Conservation (phyloP, 1,140 invertebrate genomes). For the Hylaeus volcanicus region DNA sequence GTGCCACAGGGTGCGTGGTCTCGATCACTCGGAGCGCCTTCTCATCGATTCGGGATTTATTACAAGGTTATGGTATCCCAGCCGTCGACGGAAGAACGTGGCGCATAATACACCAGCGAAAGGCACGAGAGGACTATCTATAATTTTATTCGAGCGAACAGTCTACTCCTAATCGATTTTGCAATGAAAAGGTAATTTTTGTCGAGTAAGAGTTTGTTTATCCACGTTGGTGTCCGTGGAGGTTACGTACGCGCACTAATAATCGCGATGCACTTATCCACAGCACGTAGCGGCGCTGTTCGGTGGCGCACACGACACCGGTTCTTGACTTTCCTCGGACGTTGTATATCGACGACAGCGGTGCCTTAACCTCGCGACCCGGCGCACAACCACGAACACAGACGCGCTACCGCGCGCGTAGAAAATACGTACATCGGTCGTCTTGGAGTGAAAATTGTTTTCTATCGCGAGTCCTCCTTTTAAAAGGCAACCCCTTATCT, state of each 20-base stretch:
- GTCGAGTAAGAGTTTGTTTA: background rate
- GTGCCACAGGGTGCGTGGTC: conserved; percentile 15
- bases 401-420: background rate
- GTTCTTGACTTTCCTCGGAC: conserved; percentile 57
- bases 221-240: conserved; percentile 3
- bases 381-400: conserved; percentile 33
- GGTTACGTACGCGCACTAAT: conserved; percentile 43
- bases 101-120: background rate
- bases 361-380: conserved; percentile 60
- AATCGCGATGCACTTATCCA: conserved; percentile 51
- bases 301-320: conserved; percentile 57
- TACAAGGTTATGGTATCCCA: too few species aligned
- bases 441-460: conserved; percentile 19
- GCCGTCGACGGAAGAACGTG: background rate
- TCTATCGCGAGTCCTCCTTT: conserved; percentile 7
- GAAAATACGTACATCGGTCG: conserved; percentile 21
- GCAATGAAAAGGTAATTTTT: too few species aligned
- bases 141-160: too few species aligned
- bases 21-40: conserved; percentile 1
- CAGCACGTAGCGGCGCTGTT: conserved; percentile 39
- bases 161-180: too few species aligned
- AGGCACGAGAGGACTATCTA: conserved; percentile 22
- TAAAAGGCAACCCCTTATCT: background rate
- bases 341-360: conserved; percentile 54
- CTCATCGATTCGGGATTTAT: background rate